A percentile compares a stretch with the other conserved stretches of the same genome.
Conservation (phyloP, 2,888 invertebrate species). For the Agrochola lota region DNA sequence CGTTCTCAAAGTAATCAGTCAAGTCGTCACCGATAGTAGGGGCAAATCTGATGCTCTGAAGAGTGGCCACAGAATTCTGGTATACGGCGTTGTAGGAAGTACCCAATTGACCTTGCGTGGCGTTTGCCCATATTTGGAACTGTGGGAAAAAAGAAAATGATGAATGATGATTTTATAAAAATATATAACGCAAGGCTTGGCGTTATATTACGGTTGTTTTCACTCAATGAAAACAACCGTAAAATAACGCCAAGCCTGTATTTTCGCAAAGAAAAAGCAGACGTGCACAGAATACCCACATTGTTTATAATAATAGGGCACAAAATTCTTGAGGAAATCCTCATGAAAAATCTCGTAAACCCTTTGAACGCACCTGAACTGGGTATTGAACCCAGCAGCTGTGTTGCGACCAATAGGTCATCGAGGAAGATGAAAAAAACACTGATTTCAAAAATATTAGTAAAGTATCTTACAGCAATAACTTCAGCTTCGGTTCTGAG, state of each 20-base stretch:
- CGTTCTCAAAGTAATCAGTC: slow-evolving; percentile 73
- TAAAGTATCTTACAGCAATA: slow-evolving; percentile 69
- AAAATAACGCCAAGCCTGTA: neutral
- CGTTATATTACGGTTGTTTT: no score
- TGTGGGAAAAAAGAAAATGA: slow-evolving; percentile 62
- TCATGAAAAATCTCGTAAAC: neutral
- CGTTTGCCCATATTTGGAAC: slow-evolving; percentile 81
- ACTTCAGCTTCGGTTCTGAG: slow-evolving; percentile 75
- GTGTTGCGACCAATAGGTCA: neutral
- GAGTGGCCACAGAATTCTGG: slow-evolving; percentile 68
- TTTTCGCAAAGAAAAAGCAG: neutral
- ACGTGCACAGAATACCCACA: neutral
- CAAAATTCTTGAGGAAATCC: neutral
- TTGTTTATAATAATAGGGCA: neutral
- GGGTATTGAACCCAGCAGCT: neutral
- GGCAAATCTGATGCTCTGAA: slow-evolving; percentile 75
- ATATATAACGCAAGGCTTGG: no score
- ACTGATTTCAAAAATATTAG: neutral
- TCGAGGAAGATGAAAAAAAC: neutral
- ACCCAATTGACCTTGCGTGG: slow-evolving; percentile 69
- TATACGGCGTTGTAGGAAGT: slow-evolving; percentile 65
- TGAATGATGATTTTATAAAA: no score
- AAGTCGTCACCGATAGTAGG: slow-evolving; percentile 71
- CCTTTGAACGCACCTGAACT: neutral
- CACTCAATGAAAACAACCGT: neutral